Evolutionary conservation across 1,140 invertebrate genomes (phyloP), one percentile per base, ranked within the genome.

Genomic region (Drusus annulatus): DNA sequence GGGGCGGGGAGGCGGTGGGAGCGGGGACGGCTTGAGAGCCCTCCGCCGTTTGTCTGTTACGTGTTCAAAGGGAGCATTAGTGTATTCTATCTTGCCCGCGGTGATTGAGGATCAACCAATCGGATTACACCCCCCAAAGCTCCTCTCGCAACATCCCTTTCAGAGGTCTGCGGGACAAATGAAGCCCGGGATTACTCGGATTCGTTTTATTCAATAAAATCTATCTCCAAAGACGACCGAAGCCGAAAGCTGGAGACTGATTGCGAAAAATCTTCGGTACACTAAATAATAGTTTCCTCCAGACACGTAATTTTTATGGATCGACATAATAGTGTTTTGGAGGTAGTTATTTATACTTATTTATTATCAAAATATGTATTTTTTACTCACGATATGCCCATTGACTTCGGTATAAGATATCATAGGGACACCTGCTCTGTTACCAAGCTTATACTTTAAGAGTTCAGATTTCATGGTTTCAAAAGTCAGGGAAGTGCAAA

Each of bases 21-120:
- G 8, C 0, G 36, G 36, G 31, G 36, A 13, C 1, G 10, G 8
- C 36, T 45, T 45, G 36, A 45, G 36, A 45, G 36, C 36, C 36
- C 36, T 45, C 36, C 8, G 36, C 13, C 13, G 36, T 8, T 45
- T 13, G 8, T 13, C 36, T 45, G 36, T 45, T 73, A 58, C 52
- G 28, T 56, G 25, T 75, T 75, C 52, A 75, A 75, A 75, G 54
- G 71, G 52, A 58, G 71, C 71, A 65, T 76, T 76, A 76, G 60
- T 76, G 56, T 76, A 76, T 76, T 63, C 58, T 60, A 19, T 50
- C 45, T 79, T 65, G 77, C 77, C 65, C 51, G 68, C 65, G 77
- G 36, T 79, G 77, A 79, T 79, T 79, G 77, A 65, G 77, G 77
- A 71, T 79, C 65, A 79, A 36, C 63, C 77, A 79, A 79, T 79